Evolutionary conservation across 2,797 vertebrate genomes (phyloP).

Genomic region (Liasis olivaceus): DNA sequence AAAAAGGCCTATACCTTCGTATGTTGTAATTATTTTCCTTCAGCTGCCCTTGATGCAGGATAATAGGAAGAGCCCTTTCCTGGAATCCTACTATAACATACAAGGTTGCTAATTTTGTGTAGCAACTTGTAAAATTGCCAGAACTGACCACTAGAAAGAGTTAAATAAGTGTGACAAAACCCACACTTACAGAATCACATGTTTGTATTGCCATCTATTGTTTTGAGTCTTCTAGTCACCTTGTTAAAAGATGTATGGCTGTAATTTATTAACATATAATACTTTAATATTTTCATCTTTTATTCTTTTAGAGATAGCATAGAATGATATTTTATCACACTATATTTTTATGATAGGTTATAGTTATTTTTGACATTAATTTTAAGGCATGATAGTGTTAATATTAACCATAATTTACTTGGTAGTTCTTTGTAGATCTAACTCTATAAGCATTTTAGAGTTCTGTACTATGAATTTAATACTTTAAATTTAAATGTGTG

Average conservation of each 20-base stretch:
- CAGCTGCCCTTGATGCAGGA: not conserved
- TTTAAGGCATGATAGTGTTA: not conserved
- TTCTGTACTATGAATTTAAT: not conserved
- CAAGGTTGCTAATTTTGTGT: not conserved
- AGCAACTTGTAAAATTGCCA: not conserved
- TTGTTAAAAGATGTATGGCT: not conserved
- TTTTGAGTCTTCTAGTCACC: not conserved
- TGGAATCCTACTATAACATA: not conserved
- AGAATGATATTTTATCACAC: not conserved
- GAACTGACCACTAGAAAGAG: not conserved
- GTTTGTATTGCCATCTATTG: not conserved
- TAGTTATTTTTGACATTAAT: not conserved
- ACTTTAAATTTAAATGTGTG: not conserved
- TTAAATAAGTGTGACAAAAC: not conserved
- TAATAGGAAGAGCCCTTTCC: not conserved
- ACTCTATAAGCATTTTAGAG: not conserved
- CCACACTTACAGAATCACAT: not conserved
- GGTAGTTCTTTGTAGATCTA: not conserved
- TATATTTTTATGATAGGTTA: not conserved
- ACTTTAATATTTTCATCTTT: not conserved
- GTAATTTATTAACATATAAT: not conserved
- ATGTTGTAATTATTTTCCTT: not conserved
- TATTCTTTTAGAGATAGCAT: not conserved
- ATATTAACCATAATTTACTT: not conserved
- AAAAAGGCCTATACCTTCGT: not conserved